Percentiles rank a stretch among this genome's conserved stretches.
Conservation (phyloP, 2,113 vertebrate species). For the Ophiodon elongatus region DNA sequence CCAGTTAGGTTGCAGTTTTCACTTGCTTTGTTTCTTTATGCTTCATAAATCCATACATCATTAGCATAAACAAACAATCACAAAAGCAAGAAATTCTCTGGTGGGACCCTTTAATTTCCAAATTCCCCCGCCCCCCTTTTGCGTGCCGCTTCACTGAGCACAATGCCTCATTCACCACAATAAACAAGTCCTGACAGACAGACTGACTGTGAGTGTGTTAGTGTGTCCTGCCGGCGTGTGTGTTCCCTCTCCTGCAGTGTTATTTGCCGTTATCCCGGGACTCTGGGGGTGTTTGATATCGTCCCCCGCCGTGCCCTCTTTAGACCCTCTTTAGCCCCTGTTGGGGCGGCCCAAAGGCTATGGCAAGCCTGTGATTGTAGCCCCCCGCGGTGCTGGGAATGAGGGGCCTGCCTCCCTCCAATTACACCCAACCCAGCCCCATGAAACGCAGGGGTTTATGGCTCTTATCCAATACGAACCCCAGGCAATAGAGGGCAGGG, state of each 20-base stretch:
- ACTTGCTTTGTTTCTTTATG: background rate
- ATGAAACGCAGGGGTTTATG: conserved; percentile 83
- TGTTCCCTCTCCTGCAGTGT: conserved; percentile 63
- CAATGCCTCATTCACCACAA: conserved; percentile 55
- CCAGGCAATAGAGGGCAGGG: conserved; percentile 86
- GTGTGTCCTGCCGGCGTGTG: conserved; percentile 48
- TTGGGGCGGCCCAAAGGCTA: conserved; percentile 85
- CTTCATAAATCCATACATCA: conserved; percentile 8
- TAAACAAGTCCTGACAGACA: conserved; percentile 71
- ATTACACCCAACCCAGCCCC: conserved; percentile 82
- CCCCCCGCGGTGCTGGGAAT: conserved; percentile 82
- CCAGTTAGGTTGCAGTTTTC: background rate
- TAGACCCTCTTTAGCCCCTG: conserved; percentile 80
- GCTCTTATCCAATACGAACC: conserved; percentile 87
- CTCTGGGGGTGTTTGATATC: conserved; percentile 81
- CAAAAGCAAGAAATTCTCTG: background rate
- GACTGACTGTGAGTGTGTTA: conserved; percentile 28
- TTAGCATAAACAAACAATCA: conserved; percentile 19
- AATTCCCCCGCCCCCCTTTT: background rate
- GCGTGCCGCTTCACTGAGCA: conserved; percentile 12
- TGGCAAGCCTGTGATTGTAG: conserved; percentile 87
- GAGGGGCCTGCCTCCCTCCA: conserved; percentile 84
- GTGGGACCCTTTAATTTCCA: conserved; percentile 21
- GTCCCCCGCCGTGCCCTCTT: conserved; percentile 80
- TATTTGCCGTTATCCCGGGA: conserved; percentile 68